Conservation (phyloP, 2,113 vertebrate species). For the Phalacrocorax carbo region DNA sequence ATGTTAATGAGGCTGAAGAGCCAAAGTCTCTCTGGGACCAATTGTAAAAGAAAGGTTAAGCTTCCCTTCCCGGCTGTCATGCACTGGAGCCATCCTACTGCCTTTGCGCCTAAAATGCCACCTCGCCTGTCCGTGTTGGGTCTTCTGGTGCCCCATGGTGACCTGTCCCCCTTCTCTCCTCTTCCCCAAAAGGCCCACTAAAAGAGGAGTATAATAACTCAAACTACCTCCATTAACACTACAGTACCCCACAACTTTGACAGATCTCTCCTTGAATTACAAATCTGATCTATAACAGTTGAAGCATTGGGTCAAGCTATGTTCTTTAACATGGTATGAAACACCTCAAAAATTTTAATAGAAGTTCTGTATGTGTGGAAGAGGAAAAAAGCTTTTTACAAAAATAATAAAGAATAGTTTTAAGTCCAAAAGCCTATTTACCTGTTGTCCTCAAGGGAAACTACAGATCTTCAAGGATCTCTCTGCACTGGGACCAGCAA, state of each 20-base stretch:
- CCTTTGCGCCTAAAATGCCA: not conserved
- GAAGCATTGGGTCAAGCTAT: not conserved
- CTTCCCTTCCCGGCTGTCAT: not conserved
- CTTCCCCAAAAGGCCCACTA: not conserved
- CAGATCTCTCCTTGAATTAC: not conserved
- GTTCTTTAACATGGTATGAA: not conserved
- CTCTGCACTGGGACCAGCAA: not conserved
- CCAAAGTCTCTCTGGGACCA: not conserved
- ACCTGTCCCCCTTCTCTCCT: not conserved
- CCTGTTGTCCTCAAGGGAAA: not conserved
- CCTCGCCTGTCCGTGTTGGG: not conserved
- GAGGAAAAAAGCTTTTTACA: not conserved
- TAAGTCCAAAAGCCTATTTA: not conserved
- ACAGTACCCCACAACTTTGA: not conserved
- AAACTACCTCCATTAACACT: not conserved
- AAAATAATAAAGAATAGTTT: not conserved
- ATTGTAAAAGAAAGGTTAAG: constrained; percentile 11
- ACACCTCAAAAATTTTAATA: not conserved
- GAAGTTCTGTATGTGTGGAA: not conserved
- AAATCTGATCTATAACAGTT: not conserved
- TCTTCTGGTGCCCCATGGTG: not conserved
- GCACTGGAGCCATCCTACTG: not conserved
- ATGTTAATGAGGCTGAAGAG: constrained; percentile 39
- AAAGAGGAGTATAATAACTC: not conserved
- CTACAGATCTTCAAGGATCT: not conserved